Conservation (phyloP, 2,113 vertebrate species). For the Aphyosemion australe region DNA sequence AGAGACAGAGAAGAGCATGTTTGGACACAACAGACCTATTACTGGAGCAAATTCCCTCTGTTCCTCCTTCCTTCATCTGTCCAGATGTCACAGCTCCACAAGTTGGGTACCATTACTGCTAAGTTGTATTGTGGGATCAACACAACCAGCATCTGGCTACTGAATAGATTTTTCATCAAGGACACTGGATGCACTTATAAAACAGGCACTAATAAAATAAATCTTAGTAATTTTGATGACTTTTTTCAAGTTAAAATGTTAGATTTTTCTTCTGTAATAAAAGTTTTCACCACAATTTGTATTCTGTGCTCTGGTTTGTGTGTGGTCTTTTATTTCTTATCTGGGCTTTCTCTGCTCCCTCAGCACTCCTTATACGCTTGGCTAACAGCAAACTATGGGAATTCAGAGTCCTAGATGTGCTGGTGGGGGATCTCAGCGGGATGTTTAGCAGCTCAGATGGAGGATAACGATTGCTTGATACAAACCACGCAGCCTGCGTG, state of each 20-base stretch:
- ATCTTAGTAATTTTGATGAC: not conserved
- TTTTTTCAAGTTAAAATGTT: not conserved
- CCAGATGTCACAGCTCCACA: slow-evolving; percentile 31
- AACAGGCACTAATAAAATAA: not conserved
- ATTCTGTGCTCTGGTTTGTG: not conserved
- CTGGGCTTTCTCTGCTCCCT: slow-evolving; percentile 27
- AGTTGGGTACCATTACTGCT: slow-evolving; percentile 18
- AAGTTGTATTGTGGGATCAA: slow-evolving; percentile 36
- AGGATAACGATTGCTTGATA: slow-evolving; percentile 22
- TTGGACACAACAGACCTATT: slow-evolving; percentile 55
- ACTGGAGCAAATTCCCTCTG: slow-evolving; percentile 33
- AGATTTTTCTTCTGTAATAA: not conserved
- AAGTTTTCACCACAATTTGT: not conserved
- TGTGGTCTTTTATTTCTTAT: not conserved
- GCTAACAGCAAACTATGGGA: not conserved
- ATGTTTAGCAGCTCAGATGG: slow-evolving; percentile 28
- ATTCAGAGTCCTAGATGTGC: slow-evolving; percentile 26
- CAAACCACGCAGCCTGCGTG: slow-evolving; percentile 12
- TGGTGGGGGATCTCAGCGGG: slow-evolving; percentile 34
- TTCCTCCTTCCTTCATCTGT: slow-evolving; percentile 32
- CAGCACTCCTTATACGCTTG: not conserved
- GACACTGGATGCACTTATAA: slow-evolving; percentile 4
- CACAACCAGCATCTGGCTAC: slow-evolving; percentile 36
- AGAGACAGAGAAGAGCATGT: slow-evolving; percentile 41
- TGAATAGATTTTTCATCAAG: slow-evolving; percentile 2